These are phyloP conservation scores for Nebria brevicollis DNA, from an alignment of 2,888 invertebrate species.

Conservation along the genomic window DNA sequence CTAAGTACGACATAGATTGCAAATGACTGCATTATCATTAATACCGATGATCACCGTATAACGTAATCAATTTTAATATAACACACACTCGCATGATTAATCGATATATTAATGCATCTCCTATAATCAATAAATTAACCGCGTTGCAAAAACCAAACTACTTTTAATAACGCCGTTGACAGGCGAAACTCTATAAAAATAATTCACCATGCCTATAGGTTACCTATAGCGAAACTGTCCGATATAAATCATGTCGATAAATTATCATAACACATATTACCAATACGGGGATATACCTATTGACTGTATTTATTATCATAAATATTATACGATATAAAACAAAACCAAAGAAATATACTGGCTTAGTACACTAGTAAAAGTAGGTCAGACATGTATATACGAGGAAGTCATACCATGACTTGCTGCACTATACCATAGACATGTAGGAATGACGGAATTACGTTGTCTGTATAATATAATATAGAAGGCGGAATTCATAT, in stretches of 20 bases:
- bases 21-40: background rate
- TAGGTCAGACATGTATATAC: background rate
- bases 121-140: background rate
- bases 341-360: background rate
- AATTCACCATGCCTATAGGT: background rate
- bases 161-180: background rate
- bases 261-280: background rate
- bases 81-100: background rate
- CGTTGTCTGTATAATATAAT: background rate
- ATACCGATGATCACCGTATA: background rate
- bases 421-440: background rate
- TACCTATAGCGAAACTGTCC: background rate
- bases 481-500: background rate
- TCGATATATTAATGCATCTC: background rate
- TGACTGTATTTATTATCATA: background rate
- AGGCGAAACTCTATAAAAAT: background rate
- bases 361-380: background rate
- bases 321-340: background rate
- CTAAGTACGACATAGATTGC: background rate
- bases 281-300: background rate
- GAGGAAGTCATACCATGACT: background rate
- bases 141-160: background rate
- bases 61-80: conserved; percentile 1
- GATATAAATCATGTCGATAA: background rate
- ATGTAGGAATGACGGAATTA: background rate